Evolutionary conservation across 2,113 vertebrate genomes (phyloP).

Genomic region (Planiliza haematocheilus): DNA sequence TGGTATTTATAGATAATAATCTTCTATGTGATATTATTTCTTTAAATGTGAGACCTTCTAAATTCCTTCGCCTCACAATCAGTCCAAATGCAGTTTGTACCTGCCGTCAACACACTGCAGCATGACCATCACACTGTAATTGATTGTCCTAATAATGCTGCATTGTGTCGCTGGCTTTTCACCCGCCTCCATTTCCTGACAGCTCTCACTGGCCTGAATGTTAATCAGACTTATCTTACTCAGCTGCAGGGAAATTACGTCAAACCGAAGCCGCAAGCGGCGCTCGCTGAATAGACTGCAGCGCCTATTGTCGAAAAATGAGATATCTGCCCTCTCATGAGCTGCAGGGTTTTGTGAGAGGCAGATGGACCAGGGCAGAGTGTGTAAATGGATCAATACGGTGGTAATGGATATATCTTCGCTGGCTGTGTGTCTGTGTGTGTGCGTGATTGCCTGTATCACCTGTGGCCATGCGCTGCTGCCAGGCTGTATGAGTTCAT

Average conservation of each 20-base stretch:
- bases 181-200: conserved; percentile 57
- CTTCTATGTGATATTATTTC: too few relatives aligned
- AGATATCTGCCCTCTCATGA: conserved; percentile 33
- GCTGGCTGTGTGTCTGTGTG: conserved; percentile 25
- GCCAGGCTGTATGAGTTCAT: conserved; percentile 87
- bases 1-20: too few relatives aligned
- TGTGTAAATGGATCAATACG: conserved; percentile 65
- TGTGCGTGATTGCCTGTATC: conserved; percentile 32
- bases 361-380: conserved; percentile 40
- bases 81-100: neutral
- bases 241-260: conserved; percentile 53
- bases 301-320: conserved; percentile 19
- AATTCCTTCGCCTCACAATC: neutral
- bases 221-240: conserved; percentile 68
- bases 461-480: conserved; percentile 87
- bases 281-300: conserved; percentile 21
- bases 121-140: conserved; percentile 50
- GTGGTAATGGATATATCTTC: conserved; percentile 53
- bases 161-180: conserved; percentile 61
- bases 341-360: conserved; percentile 33
- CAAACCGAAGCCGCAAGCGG: conserved; percentile 32
- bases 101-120: conserved; percentile 30
- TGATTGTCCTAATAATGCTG: conserved; percentile 72
- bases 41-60: neutral
- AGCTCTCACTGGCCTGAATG: conserved; percentile 56